Base-by-base conservation (phyloP, 2,797 vertebrate species). In the Melanotaenia trifasciata region DNA sequence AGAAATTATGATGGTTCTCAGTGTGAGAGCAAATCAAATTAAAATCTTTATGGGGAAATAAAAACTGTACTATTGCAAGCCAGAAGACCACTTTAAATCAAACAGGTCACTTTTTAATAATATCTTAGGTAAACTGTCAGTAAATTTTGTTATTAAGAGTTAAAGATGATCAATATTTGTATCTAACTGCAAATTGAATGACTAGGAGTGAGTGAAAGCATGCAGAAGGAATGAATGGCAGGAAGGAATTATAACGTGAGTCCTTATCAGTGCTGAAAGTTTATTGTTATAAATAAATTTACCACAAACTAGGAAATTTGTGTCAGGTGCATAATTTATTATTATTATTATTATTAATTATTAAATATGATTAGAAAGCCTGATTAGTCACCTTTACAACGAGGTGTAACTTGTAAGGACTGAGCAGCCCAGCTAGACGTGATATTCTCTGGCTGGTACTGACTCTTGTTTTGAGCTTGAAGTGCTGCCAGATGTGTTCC, bases 21-120 rank as follows among this genome's bases (percentile, higher is more conserved):
- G 1, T 20, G 64, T 33, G 62, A 70, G 22, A 57, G 60, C 4
- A 57, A 30, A 67, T 67, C 14, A 54, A 72, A 76, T 71, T 58
- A 54, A 4, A 70, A 26, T 20, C 60, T 20, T 67, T 38, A 32
- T 51, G 3, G 28, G 12, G 24, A 26, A 47, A 20, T 60, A 26
- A 66, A 58, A 70, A 45, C 38, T 62, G 3, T 22, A 11, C 13
- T n/a, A n/a, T 22, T 33, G 8, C 22, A 47, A 32, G 61, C 13
- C 24, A 24, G 22, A 9, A 7, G 50, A 20, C 18, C 40, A 59
- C 14, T 59, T n/a, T 0, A 18, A 61, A 40, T 33, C 32, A 47
- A 36, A 24, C 28, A 47, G 13, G 1, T 14, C 26, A 60, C 45
- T 57, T 33, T 18, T 33, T 9, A 50, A 45, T 40, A 0, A 38